Percentiles rank a stretch among this genome's conserved stretches.
Conservation (phyloP, 1,140 invertebrate species). For the Lordiphosa mommai region DNA sequence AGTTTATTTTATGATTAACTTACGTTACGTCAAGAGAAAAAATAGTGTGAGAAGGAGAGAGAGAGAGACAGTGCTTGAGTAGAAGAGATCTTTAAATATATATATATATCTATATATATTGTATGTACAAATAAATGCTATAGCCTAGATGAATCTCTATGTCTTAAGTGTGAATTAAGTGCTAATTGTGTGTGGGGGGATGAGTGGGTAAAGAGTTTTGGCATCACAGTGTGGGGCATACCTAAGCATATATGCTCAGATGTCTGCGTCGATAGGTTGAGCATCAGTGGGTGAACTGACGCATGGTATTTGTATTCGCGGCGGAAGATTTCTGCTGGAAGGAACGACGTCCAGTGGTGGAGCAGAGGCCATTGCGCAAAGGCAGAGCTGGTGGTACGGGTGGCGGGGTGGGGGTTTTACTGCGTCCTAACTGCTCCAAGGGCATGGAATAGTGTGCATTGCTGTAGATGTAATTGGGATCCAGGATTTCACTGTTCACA, state of each 20-base stretch:
- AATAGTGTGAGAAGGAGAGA: neutral
- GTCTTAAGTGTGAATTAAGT: neutral
- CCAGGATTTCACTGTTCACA: constrained; percentile 50
- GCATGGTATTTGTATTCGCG: constrained; percentile 43
- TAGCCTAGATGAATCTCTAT: neutral
- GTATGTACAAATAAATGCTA: neutral
- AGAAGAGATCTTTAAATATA: constrained; percentile 9
- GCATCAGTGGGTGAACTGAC: constrained; percentile 68
- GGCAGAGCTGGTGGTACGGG: constrained; percentile 75
- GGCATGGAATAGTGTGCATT: constrained; percentile 76
- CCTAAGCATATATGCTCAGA: constrained; percentile 67
- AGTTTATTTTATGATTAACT: constrained; percentile 25
- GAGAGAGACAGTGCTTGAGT: constrained; percentile 5
- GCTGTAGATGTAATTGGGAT: constrained; percentile 76
- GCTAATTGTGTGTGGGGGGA: neutral
- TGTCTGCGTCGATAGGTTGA: constrained; percentile 64
- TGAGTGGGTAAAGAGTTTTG: constrained; percentile 25
- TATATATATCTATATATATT: constrained; percentile 1
- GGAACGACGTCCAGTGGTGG: constrained; percentile 65
- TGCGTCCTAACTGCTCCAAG: constrained; percentile 61
- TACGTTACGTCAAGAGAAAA: constrained; percentile 3
- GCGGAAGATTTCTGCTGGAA: constrained; percentile 51
- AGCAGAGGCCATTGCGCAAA: constrained; percentile 62
- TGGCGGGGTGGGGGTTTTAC: constrained; percentile 71
- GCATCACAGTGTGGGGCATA: constrained; percentile 57